Conservation (phyloP, 2,113 vertebrate species). For the Ornithorhynchus anatinus region DNA sequence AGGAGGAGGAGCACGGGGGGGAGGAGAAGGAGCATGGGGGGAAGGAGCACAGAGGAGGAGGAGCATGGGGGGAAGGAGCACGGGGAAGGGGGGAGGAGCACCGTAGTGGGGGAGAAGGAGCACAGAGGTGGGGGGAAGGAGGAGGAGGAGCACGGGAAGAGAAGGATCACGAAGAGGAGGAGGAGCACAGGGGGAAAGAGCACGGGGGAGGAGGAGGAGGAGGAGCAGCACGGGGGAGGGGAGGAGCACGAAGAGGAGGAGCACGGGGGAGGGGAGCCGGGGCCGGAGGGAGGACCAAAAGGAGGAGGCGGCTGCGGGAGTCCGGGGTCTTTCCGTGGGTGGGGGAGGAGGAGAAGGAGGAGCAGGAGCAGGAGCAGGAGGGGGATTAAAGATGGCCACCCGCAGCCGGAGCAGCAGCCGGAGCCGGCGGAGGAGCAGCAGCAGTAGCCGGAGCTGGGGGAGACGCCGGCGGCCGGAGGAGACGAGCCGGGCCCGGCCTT, state of each 20-base stretch:
- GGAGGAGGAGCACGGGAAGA: background rate
- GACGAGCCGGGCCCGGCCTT: slow-evolving; percentile 50
- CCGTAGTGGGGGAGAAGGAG: background rate
- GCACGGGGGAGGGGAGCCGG: background rate
- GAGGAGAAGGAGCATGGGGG: no score
- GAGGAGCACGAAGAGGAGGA: background rate
- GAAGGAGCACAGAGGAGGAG: background rate
- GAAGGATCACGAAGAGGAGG: background rate
- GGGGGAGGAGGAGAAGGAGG: background rate
- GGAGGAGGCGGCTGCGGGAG: background rate
- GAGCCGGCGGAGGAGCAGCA: slow-evolving; percentile 28
- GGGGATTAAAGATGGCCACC: slow-evolving; percentile 73
- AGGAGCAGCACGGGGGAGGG: background rate
- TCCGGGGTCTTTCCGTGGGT: background rate
- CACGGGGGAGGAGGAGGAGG: background rate
- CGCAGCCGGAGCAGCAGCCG: slow-evolving; percentile 50
- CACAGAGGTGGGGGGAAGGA: no score
- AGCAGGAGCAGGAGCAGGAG: slow-evolving; percentile 46
- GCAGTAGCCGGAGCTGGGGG: slow-evolving; percentile 28
- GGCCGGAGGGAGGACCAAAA: background rate
- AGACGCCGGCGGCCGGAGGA: slow-evolving; percentile 35
- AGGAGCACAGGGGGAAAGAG: background rate
- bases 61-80: background rate
- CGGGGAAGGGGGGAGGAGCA: background rate
- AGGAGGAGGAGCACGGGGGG: background rate